A percentile compares a stretch with the other conserved stretches of the same genome.
Conservation (phyloP, 2,113 vertebrate genomes). For the Phainopepla nitens region DNA sequence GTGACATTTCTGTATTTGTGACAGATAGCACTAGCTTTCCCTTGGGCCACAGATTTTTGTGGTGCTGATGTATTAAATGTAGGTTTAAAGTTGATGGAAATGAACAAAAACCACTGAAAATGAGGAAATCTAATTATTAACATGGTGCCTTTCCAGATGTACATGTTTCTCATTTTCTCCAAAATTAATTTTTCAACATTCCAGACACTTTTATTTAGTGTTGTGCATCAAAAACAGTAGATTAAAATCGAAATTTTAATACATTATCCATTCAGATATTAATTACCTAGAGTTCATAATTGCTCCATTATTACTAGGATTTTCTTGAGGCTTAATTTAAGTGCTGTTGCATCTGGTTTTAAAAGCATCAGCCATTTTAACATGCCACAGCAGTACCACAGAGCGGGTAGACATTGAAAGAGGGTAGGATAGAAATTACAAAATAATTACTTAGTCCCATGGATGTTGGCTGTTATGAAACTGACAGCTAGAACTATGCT, state of each 20-base stretch:
- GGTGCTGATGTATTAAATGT: not conserved
- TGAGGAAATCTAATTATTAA: not conserved
- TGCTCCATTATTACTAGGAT: not conserved
- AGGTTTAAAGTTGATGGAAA: not conserved
- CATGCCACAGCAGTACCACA: rapidly evolving
- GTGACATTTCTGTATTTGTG: not conserved
- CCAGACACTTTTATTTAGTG: not conserved
- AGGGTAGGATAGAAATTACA: not conserved
- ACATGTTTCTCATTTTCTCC: not conserved
- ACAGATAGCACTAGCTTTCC: not conserved
- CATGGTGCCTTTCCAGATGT: not conserved
- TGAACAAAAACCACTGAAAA: not conserved
- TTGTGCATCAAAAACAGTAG: not conserved
- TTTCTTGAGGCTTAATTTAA: not conserved
- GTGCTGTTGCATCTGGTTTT: not conserved
- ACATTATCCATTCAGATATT: not conserved
- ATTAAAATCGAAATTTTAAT: not conserved
- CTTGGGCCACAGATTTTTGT: not conserved
- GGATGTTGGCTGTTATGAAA: not conserved
- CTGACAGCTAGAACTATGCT: not conserved
- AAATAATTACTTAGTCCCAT: not conserved
- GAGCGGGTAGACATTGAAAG: not conserved
- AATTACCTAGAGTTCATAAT: not conserved
- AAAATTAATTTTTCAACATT: not conserved
- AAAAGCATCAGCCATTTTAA: not conserved